Evolutionary conservation across 2,888 invertebrate genomes (phyloP).

Genomic region (Operophtera brumata): DNA sequence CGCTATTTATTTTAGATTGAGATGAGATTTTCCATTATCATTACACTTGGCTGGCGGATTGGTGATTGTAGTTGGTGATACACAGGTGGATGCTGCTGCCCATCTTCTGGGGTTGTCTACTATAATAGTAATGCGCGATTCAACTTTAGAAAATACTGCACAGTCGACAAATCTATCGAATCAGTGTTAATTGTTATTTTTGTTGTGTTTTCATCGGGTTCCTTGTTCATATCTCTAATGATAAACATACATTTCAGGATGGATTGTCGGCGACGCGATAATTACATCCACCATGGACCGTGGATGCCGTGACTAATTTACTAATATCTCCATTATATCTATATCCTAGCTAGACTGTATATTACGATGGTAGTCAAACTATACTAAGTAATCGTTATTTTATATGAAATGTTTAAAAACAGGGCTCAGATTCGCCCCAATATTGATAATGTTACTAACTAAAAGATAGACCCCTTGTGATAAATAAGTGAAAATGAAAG

Average conservation of each 20-base stretch:
- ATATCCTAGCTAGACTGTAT: background rate
- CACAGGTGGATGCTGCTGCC: too few species aligned
- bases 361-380: background rate
- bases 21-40: too few species aligned
- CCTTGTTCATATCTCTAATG: conserved; percentile 15
- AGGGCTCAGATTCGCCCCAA: conserved; percentile 35
- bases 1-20: too few species aligned
- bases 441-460: conserved; percentile 29
- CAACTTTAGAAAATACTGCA: too few species aligned
- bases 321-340: conserved; percentile 7
- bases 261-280: conserved; percentile 68
- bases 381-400: conserved; percentile 13
- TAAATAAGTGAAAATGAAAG: conserved; percentile 59
- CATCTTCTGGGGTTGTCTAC: too few species aligned
- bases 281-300: conserved; percentile 44
- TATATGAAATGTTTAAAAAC: conserved; percentile 19
- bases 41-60: too few species aligned
- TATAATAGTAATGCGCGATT: too few species aligned
- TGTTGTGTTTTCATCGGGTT: background rate
- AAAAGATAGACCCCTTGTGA: conserved; percentile 56
- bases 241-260: conserved; percentile 61
- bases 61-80: too few species aligned
- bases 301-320: conserved; percentile 40
- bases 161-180: background rate
- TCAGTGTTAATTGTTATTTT: background rate